Evolutionary conservation across 2,888 invertebrate genomes (phyloP).

Genomic region (Scaptomyza cyrtandrae): DNA sequence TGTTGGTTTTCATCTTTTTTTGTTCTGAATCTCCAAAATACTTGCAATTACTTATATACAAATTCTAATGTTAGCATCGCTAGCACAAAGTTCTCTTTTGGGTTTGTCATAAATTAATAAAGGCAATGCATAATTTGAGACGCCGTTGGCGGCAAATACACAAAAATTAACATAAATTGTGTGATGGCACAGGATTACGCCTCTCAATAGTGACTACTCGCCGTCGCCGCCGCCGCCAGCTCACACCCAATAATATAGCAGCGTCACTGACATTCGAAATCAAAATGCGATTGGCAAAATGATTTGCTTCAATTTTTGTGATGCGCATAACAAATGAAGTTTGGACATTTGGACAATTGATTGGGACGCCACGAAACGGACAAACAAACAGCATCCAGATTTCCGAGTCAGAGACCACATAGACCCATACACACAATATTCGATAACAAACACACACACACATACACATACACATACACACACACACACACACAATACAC

Average conservation of each 20-base stretch:
- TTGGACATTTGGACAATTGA: constrained; percentile 78
- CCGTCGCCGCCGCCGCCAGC: not conserved
- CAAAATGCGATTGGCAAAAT: constrained; percentile 81
- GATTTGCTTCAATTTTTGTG: constrained; percentile 80
- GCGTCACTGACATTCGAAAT: constrained; percentile 75
- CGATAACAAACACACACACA: constrained; percentile 33
- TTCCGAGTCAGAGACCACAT: constrained; percentile 47
- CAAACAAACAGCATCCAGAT: constrained; percentile 58
- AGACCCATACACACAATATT: constrained; percentile 60
- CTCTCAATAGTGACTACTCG: not conserved
- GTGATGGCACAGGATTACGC: constrained; percentile 24
- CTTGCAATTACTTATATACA: not conserved
- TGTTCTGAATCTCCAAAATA: not conserved
- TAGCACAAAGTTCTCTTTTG: constrained; percentile 48
- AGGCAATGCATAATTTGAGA: constrained; percentile 77
- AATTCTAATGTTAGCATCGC: constrained; percentile 37
- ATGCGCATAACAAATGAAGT: constrained; percentile 80
- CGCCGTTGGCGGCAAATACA: constrained; percentile 74
- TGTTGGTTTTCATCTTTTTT: not conserved
- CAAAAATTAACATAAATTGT: constrained; percentile 76
- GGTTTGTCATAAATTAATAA: constrained; percentile 73
- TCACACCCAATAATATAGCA: constrained; percentile 63
- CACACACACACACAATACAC: constrained; percentile 37
- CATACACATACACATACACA: not conserved
- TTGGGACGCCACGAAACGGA: constrained; percentile 67